Evolutionary conservation across 2,888 invertebrate genomes (phyloP).

Genomic region (Ormyrus nitidulus): DNA sequence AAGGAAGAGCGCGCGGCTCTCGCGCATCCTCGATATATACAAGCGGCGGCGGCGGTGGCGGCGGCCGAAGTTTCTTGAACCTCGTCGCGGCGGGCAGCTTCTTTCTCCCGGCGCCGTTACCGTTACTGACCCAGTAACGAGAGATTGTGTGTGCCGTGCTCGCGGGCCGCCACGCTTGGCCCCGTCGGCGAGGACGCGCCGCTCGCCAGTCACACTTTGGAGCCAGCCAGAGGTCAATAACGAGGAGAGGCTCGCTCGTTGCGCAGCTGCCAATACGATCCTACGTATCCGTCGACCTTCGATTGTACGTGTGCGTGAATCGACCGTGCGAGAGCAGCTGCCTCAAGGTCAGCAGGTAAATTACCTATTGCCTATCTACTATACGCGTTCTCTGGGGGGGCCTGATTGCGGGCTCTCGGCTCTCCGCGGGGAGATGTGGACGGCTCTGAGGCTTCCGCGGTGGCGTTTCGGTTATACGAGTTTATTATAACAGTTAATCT

Average conservation of each 20-base stretch:
- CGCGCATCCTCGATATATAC: no score
- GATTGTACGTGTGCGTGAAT: no score
- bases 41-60: background rate
- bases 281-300: no score
- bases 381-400: background rate
- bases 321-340: background rate
- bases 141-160: constrained; percentile 27
- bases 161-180: background rate
- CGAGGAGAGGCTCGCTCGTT: background rate
- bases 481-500: constrained; percentile 37
- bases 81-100: constrained; percentile 45
- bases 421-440: background rate
- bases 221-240: background rate
- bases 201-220: background rate
- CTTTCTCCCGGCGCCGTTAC: constrained; percentile 59
- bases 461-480: constrained; percentile 15
- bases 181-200: constrained; percentile 18
- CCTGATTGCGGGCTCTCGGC: background rate
- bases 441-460: constrained; percentile 9
- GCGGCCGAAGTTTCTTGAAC: constrained; percentile 70
- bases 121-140: constrained; percentile 74
- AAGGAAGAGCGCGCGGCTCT: no score
- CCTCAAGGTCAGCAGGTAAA: constrained; percentile 44
- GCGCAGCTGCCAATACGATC: background rate
- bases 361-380: background rate